phyloP scores from a whole-genome alignment of 2,113 vertebrate genomes.

The Nannobrachium achirus region DNA sequence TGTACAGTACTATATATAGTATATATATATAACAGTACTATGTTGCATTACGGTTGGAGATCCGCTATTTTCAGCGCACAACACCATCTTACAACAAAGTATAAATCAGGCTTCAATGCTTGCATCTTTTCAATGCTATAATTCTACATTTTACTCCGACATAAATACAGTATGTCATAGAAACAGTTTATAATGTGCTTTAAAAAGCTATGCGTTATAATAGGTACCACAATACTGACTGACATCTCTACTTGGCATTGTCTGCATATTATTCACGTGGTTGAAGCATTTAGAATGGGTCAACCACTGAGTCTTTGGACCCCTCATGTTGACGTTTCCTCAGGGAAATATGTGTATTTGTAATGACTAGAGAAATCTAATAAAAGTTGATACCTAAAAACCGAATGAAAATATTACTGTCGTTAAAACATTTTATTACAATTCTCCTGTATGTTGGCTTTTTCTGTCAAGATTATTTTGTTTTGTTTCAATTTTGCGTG shows the following conservation, averaged over 20 bases:
- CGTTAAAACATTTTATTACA: slow-evolving; percentile 35
- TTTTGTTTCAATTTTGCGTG: slow-evolving; percentile 35
- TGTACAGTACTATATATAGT: no score
- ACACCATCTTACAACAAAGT: no score
- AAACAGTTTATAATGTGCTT: slow-evolving; percentile 41
- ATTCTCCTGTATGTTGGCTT: slow-evolving; percentile 33
- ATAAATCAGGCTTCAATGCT: no score
- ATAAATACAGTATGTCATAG: slow-evolving; percentile 41
- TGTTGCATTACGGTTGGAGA: no score
- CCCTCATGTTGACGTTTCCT: slow-evolving; percentile 70
- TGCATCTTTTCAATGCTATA: slow-evolving; percentile 38
- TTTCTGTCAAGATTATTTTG: slow-evolving; percentile 28
- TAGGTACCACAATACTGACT: slow-evolving; percentile 58
- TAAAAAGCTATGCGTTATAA: slow-evolving; percentile 38
- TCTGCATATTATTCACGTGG: slow-evolving; percentile 21
- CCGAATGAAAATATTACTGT: slow-evolving; percentile 36
- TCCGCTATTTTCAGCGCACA: no score
- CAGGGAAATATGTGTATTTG: slow-evolving; percentile 75
- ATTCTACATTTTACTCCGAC: slow-evolving; percentile 41
- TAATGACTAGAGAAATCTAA: slow-evolving; percentile 49
- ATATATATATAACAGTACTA: no score
- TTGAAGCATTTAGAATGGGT: slow-evolving; percentile 57
- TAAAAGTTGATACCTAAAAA: slow-evolving; percentile 49
- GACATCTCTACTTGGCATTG: slow-evolving; percentile 24
- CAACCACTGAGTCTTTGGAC: slow-evolving; percentile 48